Base-by-base conservation (phyloP, 2,113 vertebrate genomes). In the Corynorhinus townsendii region DNA sequence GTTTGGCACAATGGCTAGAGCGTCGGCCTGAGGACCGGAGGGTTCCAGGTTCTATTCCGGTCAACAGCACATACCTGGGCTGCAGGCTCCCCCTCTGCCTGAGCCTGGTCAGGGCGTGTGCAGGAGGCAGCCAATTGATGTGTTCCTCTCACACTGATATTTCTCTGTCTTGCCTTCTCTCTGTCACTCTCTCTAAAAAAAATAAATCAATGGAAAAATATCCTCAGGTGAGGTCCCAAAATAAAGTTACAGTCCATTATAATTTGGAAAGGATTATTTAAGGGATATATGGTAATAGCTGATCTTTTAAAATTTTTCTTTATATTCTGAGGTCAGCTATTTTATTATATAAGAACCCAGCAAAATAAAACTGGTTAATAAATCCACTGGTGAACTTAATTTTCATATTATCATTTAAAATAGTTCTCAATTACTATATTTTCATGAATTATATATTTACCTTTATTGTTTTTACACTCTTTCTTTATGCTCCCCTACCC, bases 401-500 rank as follows among this genome's bases (percentile, higher is more conserved):
- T 95, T 90, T 2, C 11, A 76, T 59, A 89, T 94, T 95, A 2
- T 49, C 12, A 62, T 52, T 88, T 90, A 87, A 95, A 82, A 77
- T 81, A 47, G 3, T 79, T 71, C 35, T 94, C 16, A 72, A 8
- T 66, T 49, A 71, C 33, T 73, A 22, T 59, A 62, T 52, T 92
- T 95, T 66, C 38, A 22, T 3, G 40, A 93, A 54, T 90, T 43
- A 77, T 68, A 35, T 62, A 38, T 4, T 85, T 91, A 24, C 17
- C 11, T 77, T 68, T 73, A 77, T 86, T 62, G 11, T 66, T 76
- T 47, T 81, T 11, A 35, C 9, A 4, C 17, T 56, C 30, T 77
- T 82, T 68, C 24, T 73, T 89, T 80, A 43, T 33, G 1, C 1
- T 62, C 11, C 8, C 15, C 4, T 8, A 11, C 7, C 7, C 35